Conservation (phyloP, 2,113 vertebrate genomes). For the Acrocephalus arundinaceus region DNA sequence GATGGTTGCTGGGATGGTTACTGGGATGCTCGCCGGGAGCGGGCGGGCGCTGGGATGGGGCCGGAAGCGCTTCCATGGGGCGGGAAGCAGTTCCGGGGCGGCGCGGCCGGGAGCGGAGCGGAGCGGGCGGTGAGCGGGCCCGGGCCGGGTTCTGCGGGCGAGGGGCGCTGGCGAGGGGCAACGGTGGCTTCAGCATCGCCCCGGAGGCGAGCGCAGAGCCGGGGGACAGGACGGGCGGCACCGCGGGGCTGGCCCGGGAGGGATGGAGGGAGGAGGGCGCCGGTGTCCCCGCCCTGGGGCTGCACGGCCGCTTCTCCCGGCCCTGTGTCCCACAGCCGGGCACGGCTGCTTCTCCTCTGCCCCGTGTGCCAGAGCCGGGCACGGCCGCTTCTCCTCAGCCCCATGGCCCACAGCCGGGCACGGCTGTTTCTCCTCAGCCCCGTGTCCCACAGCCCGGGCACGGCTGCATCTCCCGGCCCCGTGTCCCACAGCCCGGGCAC, state of each 20-base stretch:
- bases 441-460: rapidly evolving
- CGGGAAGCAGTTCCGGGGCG: background rate
- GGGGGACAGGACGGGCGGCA: background rate
- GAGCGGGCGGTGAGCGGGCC: background rate
- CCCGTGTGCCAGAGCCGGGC: rapidly evolving
- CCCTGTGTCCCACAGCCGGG: too few species aligned
- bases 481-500: background rate
- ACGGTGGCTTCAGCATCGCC: background rate
- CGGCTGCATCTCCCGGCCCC: background rate
- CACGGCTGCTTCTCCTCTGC: background rate
- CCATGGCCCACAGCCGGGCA: background rate
- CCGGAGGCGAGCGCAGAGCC: too few species aligned
- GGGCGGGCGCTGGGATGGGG: too few species aligned
- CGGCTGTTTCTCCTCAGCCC: background rate
- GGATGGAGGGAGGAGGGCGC: background rate
- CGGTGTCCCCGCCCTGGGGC: background rate
- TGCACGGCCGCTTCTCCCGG: background rate
- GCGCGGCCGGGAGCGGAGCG: background rate
- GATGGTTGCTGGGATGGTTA: background rate
- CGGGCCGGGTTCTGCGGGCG: rapidly evolving
- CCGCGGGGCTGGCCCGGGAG: background rate
- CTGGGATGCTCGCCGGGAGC: too few species aligned
- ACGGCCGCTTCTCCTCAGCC: too few species aligned
- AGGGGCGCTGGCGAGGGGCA: background rate
- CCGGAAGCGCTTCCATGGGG: background rate